Evolutionary conservation across 2,113 vertebrate genomes (phyloP).

Genomic region (Vulpes ferrilata): DNA sequence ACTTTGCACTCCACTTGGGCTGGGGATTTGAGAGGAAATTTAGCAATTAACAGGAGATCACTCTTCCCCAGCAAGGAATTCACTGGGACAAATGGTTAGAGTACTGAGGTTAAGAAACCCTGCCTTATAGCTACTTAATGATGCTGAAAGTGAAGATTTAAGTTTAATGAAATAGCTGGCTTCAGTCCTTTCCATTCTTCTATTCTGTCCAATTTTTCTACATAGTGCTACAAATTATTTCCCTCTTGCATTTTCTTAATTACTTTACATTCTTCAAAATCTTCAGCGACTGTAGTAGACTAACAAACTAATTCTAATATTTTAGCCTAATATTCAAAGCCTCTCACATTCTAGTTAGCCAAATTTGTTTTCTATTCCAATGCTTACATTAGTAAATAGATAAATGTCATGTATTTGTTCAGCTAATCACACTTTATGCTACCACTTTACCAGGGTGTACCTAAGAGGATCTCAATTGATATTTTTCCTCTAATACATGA

Average conservation of each 20-base stretch:
- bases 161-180: neutral
- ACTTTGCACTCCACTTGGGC: neutral
- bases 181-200: neutral
- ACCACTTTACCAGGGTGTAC: accelerated
- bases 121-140: neutral
- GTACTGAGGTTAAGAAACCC: neutral
- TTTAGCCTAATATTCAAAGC: neutral
- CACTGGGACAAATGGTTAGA: neutral
- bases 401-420: neutral
- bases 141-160: neutral
- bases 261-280: neutral
- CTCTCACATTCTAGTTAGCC: neutral
- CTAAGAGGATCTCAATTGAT: neutral
- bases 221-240: neutral
- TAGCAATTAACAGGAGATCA: neutral
- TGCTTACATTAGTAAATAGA: neutral
- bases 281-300: neutral
- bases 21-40: neutral
- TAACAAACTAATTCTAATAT: neutral
- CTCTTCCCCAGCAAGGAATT: neutral
- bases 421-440: neutral
- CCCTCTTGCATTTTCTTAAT: neutral
- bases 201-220: neutral
- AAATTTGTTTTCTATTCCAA: neutral
- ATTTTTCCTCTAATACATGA: neutral